A percentile compares a stretch with the other conserved stretches of the same genome.
phyloP scores from a whole-genome alignment of 1,140 invertebrate genomes.

The Drosophila prosaltans region DNA sequence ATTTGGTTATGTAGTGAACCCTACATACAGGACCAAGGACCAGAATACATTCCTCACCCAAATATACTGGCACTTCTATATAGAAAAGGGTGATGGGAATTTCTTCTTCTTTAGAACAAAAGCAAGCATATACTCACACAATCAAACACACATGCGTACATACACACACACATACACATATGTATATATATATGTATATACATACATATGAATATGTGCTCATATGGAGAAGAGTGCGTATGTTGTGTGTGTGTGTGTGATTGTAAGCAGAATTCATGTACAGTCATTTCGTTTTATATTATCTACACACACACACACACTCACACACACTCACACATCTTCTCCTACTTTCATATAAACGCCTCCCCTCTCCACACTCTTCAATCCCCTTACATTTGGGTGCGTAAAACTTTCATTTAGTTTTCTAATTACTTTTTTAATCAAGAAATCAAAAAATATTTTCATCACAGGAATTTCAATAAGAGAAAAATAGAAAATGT shows the following conservation, averaged over 20 bases:
- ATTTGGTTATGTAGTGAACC: slow-evolving; percentile 75
- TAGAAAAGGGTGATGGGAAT: slow-evolving; percentile 52
- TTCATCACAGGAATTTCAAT: background rate
- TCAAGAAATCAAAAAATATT: slow-evolving; percentile 69
- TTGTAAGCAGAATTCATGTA: slow-evolving; percentile 64
- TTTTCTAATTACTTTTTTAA: slow-evolving; percentile 82
- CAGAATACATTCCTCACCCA: slow-evolving; percentile 74
- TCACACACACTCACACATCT: slow-evolving; percentile 21
- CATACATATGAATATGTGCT: background rate
- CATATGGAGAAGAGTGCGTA: slow-evolving; percentile 20
- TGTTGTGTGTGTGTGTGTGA: slow-evolving; percentile 20
- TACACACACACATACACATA: slow-evolving; percentile 17
- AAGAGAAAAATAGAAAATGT: no score
- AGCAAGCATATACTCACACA: slow-evolving; percentile 28
- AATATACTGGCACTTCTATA: slow-evolving; percentile 11
- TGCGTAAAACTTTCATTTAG: slow-evolving; percentile 80
- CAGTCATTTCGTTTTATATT: slow-evolving; percentile 78
- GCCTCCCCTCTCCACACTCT: background rate
- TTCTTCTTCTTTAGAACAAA: slow-evolving; percentile 57
- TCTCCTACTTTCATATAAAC: slow-evolving; percentile 3
- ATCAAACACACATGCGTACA: slow-evolving; percentile 9
- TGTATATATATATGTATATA: slow-evolving; percentile 7
- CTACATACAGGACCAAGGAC: slow-evolving; percentile 31
- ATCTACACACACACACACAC: slow-evolving; percentile 55
- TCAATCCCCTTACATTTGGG: background rate